A percentile compares a stretch with the other conserved stretches of the same genome.
phyloP scores from a whole-genome alignment of 2,113 vertebrate genomes.

The Gambusia affinis region DNA sequence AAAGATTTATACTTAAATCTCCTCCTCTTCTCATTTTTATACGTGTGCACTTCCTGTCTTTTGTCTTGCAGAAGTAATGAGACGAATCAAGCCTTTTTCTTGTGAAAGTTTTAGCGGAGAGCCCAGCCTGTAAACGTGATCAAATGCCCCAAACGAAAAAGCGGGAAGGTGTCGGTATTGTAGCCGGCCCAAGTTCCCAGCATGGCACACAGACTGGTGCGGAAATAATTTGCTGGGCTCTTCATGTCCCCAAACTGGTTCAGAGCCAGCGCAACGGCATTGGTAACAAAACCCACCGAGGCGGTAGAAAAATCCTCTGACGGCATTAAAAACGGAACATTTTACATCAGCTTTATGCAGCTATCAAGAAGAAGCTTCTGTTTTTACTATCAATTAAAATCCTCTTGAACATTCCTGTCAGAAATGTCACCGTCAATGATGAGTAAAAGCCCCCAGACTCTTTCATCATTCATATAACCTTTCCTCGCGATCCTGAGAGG shows the following conservation, averaged over 20 bases:
- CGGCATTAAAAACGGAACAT: background rate
- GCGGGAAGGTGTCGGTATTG: background rate
- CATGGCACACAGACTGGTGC: slow-evolving; percentile 18
- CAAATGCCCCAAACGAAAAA: background rate
- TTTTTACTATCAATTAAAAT: slow-evolving; percentile 2
- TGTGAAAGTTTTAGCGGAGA: slow-evolving; percentile 9
- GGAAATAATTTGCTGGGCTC: slow-evolving; percentile 14
- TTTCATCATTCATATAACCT: slow-evolving; percentile 23
- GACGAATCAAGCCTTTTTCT: slow-evolving; percentile 16
- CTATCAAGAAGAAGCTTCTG: background rate
- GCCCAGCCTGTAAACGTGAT: slow-evolving; percentile 8
- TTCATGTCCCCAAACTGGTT: slow-evolving; percentile 16
- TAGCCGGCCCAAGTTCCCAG: slow-evolving; percentile 20
- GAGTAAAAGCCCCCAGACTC: slow-evolving; percentile 7
- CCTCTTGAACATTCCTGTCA: slow-evolving; percentile 13
- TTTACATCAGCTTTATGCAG: background rate
- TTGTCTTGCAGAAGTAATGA: background rate
- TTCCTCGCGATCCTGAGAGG: slow-evolving; percentile 8
- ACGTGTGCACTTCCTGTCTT: slow-evolving; percentile 7
- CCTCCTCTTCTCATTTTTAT: slow-evolving; percentile 22
- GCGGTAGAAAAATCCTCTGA: background rate
- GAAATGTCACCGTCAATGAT: slow-evolving; percentile 24
- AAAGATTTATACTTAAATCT: slow-evolving; percentile 60
- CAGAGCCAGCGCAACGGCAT: slow-evolving; percentile 13
- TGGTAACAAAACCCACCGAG: slow-evolving; percentile 23